Base-by-base conservation (phyloP, 2,888 invertebrate species). In the Dyspetes luteomarginatus region DNA sequence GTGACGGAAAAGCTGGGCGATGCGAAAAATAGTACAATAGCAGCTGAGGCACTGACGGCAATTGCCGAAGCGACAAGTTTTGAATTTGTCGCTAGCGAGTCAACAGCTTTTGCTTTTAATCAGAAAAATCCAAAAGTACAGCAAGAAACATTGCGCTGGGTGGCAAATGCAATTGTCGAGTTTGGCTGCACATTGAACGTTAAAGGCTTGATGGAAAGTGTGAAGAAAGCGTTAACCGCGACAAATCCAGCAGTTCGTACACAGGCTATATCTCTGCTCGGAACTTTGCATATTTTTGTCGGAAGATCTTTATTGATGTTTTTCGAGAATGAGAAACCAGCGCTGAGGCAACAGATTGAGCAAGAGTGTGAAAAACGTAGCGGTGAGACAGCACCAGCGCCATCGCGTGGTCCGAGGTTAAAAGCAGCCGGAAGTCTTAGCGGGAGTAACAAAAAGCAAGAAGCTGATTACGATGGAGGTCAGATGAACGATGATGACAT, bases 41-140 rank as follows among this genome's bases (percentile, higher is more conserved):
- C 96, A 0, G 94, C 94, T 0, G 96, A 96, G 82, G 95, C 96
- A 0, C 93, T 98, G 2, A 94, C 94, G 0, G 94, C 95, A 0
- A 94, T 98, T 24, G 95, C 97, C 0, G 97, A 97, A 87, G 95
- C 96, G 0, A 95, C 95, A 3, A 95, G 95, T 28, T 92, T 98
- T 7, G 96, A 97, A 71, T 95, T 95, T 82, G 94, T 97, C 0
- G 94, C 96, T 0, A 94, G 94, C 36, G 95, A 95, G 89, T 95
- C 96, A 0, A 92, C 97, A 24, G 93, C 94, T 1, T 95, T 95
- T 89, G 96, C 97, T 0, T 97, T 97, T 92, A 93, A 93, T 7
- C 97, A 98, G 91, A 98, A 97, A 92, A 98, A 96, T 89, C 98
- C 98, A 0, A 98, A 98, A 92, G 97, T 97, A 48, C 97, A 97